phyloP scores from a whole-genome alignment of 2,113 vertebrate genomes.

The Geothlypis trichas region DNA sequence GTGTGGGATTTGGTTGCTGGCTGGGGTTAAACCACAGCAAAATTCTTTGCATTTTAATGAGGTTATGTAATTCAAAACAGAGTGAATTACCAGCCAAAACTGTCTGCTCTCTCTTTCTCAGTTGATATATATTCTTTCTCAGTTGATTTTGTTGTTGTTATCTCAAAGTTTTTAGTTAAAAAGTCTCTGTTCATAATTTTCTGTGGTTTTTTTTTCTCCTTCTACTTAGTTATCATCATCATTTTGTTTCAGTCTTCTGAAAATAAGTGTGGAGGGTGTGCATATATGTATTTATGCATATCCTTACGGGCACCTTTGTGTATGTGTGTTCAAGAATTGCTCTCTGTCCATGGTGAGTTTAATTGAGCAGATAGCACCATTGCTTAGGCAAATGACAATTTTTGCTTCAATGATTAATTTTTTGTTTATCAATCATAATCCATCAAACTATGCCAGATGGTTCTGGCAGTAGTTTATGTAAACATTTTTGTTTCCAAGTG shows the following conservation, averaged over 20 bases:
- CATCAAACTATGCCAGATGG: not conserved
- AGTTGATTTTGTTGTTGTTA: not conserved
- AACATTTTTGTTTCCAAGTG: not conserved
- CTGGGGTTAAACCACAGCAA: not conserved
- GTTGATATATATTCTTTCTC: not conserved
- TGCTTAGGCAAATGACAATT: not conserved
- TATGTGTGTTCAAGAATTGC: not conserved
- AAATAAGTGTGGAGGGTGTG: not conserved
- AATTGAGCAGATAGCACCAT: not conserved
- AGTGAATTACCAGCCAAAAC: not conserved
- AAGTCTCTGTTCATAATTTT: not conserved
- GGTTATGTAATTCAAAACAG: not conserved
- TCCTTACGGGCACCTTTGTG: not conserved
- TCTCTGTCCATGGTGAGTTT: not conserved
- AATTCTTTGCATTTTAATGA: not conserved
- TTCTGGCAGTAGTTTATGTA: slow-evolving; percentile 12
- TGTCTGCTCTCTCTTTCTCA: not conserved
- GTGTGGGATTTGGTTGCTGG: not conserved
- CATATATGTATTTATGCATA: not conserved
- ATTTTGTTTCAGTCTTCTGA: not conserved
- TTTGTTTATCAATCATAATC: not conserved
- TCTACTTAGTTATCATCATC: not conserved
- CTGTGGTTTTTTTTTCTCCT: not conserved
- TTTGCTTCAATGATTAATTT: not conserved
- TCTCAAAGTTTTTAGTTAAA: not conserved